phyloP scores from a whole-genome alignment of 2,113 vertebrate species.

The Mirza zaza region DNA sequence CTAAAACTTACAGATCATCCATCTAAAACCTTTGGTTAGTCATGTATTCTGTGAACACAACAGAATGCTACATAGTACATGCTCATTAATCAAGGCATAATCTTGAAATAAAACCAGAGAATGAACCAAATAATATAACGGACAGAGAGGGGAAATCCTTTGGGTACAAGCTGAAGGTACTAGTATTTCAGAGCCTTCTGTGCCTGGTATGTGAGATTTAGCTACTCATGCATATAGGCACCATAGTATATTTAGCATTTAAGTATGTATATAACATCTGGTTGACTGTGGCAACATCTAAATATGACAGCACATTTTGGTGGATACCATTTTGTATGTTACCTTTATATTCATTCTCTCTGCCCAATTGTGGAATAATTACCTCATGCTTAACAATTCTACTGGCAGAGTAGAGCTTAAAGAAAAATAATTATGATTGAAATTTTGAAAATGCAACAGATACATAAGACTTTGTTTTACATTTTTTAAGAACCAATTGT shows the following conservation, averaged over 20 bases:
- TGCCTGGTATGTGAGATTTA: background rate
- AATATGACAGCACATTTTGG: background rate
- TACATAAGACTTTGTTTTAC: background rate
- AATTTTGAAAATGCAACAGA: conserved; percentile 43
- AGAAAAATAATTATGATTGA: conserved; percentile 11
- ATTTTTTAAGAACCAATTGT: conserved; percentile 25
- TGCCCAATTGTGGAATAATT: background rate
- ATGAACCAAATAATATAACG: conserved; percentile 30
- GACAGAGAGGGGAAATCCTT: background rate
- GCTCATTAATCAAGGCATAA: conserved; percentile 27
- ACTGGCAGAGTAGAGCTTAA: background rate
- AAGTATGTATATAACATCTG: background rate
- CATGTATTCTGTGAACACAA: background rate
- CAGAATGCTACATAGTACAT: background rate
- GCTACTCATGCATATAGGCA: background rate
- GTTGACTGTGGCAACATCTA: background rate
- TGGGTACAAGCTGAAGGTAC: background rate
- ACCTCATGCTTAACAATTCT: conserved; percentile 10
- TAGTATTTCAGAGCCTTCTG: conserved; percentile 5
- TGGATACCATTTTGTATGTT: background rate
- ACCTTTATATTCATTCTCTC: conserved; percentile 10
- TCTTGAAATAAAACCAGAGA: conserved; percentile 37
- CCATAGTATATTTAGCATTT: background rate
- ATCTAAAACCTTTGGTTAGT: background rate
- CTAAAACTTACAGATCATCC: conserved; percentile 32